Evolutionary conservation across 1,140 invertebrate species (phyloP).

Genomic region (Parasteatoda tepidariorum): DNA sequence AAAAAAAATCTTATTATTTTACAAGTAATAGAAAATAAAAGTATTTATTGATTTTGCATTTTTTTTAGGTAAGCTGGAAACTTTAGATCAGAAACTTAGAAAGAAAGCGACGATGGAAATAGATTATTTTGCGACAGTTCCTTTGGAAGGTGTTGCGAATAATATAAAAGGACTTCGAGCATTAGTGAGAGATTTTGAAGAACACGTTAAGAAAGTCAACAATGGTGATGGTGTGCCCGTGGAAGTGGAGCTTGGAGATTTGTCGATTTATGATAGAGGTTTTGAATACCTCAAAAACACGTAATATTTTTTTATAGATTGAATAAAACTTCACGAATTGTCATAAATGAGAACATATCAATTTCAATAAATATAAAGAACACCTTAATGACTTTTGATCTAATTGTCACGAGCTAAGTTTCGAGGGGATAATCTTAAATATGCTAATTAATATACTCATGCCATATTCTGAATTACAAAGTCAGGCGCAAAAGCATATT

Average conservation of each 20-base stretch:
- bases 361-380: no score
- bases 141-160: conserved; percentile 46
- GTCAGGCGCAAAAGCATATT: no score
- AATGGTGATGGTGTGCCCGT: conserved; percentile 39
- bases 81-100: conserved; percentile 23
- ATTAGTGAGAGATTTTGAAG: conserved; percentile 39
- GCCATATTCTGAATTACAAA: no score
- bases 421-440: no score
- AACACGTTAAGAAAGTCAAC: conserved; percentile 41
- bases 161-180: conserved; percentile 45
- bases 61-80: conserved; percentile 36
- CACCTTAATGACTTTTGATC: no score
- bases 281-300: not conserved
- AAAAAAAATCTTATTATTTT: no score
- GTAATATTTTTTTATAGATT: conserved; percentile 19
- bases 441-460: no score
- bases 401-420: no score
- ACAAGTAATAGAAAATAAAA: not conserved
- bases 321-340: no score
- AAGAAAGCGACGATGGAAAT: conserved; percentile 51
- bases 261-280: not conserved
- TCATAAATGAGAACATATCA: no score
- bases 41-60: not conserved
- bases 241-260: conserved; percentile 34
- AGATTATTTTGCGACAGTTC: conserved; percentile 52